Evolutionary conservation across 1,140 invertebrate genomes (phyloP).

Genomic region (Meloidogyne floridensis): DNA sequence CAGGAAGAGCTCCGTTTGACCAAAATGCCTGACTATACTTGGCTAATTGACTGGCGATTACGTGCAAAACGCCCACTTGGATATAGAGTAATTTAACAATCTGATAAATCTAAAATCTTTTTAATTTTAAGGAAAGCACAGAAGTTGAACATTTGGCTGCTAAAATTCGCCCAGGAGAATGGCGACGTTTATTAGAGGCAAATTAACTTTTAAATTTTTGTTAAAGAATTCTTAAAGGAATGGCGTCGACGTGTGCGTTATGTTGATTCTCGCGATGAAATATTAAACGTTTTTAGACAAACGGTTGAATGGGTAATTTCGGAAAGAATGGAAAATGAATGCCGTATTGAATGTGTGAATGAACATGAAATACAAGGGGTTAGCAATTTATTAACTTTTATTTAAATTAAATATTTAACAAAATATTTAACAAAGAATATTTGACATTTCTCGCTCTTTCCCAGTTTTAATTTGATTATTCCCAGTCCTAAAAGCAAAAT

Average conservation of each 20-base stretch:
- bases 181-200: constrained; percentile 15
- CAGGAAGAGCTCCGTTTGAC: constrained; percentile 21
- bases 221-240: background rate
- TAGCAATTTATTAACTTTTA: background rate
- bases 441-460: no score
- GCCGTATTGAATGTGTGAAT: constrained; percentile 14
- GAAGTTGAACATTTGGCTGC: constrained; percentile 21
- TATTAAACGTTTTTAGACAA: constrained; percentile 13
- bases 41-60: constrained; percentile 29
- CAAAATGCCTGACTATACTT: constrained; percentile 27
- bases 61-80: constrained; percentile 27
- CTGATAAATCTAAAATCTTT: background rate
- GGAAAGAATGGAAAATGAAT: constrained; percentile 25
- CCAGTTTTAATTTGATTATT: no score
- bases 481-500: no score
- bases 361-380: background rate
- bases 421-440: no score
- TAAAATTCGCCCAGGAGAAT: constrained; percentile 24
- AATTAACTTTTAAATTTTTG: background rate
- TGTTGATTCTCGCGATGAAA: constrained; percentile 22
- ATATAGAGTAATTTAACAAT: constrained; percentile 2
- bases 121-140: constrained; percentile 15
- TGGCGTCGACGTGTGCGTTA: constrained; percentile 25
- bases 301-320: constrained; percentile 1
- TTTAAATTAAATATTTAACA: no score